Evolutionary conservation across 2,888 invertebrate genomes (phyloP).

Genomic region (Notodonta dromedarius): DNA sequence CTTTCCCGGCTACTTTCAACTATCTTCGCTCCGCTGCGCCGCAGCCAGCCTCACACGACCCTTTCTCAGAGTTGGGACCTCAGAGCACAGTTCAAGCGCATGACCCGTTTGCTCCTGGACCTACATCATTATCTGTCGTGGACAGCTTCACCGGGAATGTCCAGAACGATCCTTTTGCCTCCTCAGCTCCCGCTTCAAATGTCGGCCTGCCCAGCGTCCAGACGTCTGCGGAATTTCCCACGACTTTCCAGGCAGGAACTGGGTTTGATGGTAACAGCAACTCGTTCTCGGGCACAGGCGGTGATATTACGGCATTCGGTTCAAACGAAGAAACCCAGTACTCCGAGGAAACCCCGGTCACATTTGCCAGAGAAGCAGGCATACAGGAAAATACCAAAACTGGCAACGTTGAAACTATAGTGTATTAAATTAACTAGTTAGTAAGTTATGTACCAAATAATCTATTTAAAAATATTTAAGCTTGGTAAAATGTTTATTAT

Average conservation of each 20-base stretch:
- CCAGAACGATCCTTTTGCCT: conserved; percentile 51
- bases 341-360: conserved; percentile 58
- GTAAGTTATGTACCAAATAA: background rate
- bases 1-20: conserved; percentile 64
- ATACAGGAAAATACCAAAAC: conserved; percentile 68
- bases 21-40: conserved; percentile 59
- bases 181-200: conserved; percentile 49
- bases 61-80: conserved; percentile 54
- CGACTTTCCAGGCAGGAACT: conserved; percentile 42
- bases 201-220: conserved; percentile 43
- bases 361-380: conserved; percentile 69
- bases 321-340: conserved; percentile 47
- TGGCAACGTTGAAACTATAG: conserved; percentile 65
- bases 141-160: conserved; percentile 54
- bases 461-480: background rate
- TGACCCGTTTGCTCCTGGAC: conserved; percentile 59
- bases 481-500: conserved; percentile 1
- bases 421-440: conserved; percentile 52
- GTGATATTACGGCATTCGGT: conserved; percentile 44
- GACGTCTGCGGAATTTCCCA: conserved; percentile 53
- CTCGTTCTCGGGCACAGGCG: conserved; percentile 53
- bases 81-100: conserved; percentile 53
- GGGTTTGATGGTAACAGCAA: conserved; percentile 56
- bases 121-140: conserved; percentile 50
- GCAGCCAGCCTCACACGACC: conserved; percentile 51